Percentiles rank a stretch among this genome's conserved stretches.
Conservation (phyloP, 2,888 invertebrate species). For the Tenodera sinensis region DNA sequence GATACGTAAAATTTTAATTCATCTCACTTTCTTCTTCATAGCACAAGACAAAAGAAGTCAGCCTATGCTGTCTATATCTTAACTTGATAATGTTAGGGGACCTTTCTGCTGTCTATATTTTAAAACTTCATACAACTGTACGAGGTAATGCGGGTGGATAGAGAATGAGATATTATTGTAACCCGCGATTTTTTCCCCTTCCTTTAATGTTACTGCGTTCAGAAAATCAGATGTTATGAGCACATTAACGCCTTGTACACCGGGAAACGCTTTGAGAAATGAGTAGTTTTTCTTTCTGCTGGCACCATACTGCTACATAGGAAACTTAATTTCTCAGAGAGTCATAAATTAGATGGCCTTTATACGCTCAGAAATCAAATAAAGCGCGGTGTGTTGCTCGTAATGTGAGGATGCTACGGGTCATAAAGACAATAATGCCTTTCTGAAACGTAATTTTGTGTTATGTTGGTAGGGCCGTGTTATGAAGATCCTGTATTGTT, state of each 20-base stretch:
- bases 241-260: background rate
- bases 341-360: background rate
- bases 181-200: too few relatives aligned
- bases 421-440: background rate
- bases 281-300: background rate
- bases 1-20: too few relatives aligned
- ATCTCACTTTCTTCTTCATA: too few relatives aligned
- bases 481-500: background rate
- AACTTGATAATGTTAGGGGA: too few relatives aligned
- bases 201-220: background rate
- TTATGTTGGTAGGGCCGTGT: background rate
- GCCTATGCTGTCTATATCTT: too few relatives aligned
- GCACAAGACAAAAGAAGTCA: too few relatives aligned
- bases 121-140: too few relatives aligned
- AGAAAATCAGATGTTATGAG: too few relatives aligned
- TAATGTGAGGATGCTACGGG: background rate
- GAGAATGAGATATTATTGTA: too few relatives aligned
- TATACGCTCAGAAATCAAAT: background rate
- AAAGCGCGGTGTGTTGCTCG: background rate
- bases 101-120: too few relatives aligned
- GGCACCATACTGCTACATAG: background rate
- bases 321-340: background rate
- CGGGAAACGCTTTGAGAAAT: too few relatives aligned
- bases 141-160: too few relatives aligned
- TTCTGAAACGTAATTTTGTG: background rate